A percentile compares a stretch with the other conserved stretches of the same genome.
These are phyloP conservation scores for Montipora cactus DNA, from an alignment of 64 coral and sea anemone species.

Conservation along the genomic window DNA sequence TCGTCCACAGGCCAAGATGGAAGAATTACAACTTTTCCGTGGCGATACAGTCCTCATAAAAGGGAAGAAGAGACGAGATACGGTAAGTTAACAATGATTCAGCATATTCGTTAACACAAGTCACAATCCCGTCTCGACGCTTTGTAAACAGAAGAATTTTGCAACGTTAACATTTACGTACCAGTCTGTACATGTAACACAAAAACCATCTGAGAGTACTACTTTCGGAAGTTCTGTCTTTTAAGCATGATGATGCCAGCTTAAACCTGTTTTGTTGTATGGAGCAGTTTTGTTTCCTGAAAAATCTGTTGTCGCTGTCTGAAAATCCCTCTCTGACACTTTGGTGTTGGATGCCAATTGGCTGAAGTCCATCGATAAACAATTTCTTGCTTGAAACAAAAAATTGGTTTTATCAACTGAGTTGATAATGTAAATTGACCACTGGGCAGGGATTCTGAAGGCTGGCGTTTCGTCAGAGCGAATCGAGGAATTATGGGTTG, in stretches of 20 bases:
- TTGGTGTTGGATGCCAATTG: constrained; percentile 12
- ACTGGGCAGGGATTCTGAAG: no score
- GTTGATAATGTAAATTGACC: no score
- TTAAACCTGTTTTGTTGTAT: not conserved
- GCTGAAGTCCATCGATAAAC: not conserved
- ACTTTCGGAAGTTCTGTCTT: not conserved
- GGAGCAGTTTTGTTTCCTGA: not conserved
- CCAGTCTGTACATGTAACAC: not conserved
- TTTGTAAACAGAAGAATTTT: not conserved
- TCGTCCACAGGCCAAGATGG: constrained; percentile 89
- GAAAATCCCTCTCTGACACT: not conserved
- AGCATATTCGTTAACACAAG: constrained; percentile 25
- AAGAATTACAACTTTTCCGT: constrained; percentile 96
- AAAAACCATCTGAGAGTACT: not conserved
- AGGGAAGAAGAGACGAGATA: constrained; percentile 98
- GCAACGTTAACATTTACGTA: not conserved
- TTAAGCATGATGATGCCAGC: not conserved
- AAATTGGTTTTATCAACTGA: no score
- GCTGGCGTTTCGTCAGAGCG: no score
- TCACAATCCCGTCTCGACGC: not conserved
- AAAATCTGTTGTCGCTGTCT: not conserved
- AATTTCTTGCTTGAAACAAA: no score
- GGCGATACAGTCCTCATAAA: constrained; percentile 99
- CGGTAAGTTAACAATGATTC: constrained; percentile 77
- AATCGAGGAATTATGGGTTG: no score